phyloP scores from a whole-genome alignment of 1,140 invertebrate genomes.

The Penaeus chinensis region DNA sequence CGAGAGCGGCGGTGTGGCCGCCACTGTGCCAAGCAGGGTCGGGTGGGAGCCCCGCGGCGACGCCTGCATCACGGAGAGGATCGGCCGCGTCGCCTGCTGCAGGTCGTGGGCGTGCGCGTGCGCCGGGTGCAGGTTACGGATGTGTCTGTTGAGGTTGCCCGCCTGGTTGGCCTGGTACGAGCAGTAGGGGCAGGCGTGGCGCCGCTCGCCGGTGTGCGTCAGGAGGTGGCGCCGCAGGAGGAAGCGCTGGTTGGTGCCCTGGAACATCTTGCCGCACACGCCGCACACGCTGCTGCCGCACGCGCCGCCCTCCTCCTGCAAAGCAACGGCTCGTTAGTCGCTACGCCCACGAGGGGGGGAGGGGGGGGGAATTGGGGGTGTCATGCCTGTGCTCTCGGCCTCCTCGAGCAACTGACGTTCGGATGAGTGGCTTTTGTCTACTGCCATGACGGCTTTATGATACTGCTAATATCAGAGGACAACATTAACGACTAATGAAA shows the following conservation, averaged over 20 bases:
- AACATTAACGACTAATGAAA: too few species aligned
- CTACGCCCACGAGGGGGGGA: too few species aligned
- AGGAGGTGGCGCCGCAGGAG: constrained; percentile 70
- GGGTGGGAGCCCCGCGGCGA: too few species aligned
- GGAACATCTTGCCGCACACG: constrained; percentile 54
- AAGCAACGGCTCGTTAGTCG: not conserved
- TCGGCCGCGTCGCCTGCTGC: not conserved
- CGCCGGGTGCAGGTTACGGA: constrained; percentile 39
- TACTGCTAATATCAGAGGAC: too few species aligned
- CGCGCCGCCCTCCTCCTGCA: constrained; percentile 37
- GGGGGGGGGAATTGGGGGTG: too few species aligned
- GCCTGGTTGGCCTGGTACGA: constrained; percentile 68
- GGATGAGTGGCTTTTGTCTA: too few species aligned
- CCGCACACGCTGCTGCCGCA: constrained; percentile 38
- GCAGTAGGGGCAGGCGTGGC: constrained; percentile 65
- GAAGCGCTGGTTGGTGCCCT: constrained; percentile 49
- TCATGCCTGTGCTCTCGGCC: too few species aligned
- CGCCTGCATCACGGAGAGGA: not conserved
- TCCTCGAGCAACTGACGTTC: too few species aligned
- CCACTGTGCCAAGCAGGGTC: too few species aligned
- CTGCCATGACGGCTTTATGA: too few species aligned
- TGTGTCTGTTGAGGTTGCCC: constrained; percentile 67
- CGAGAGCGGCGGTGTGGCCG: too few species aligned
- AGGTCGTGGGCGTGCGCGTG: not conserved
- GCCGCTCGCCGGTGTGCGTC: constrained; percentile 69